Percentiles rank a stretch among this genome's conserved stretches.
These are phyloP conservation scores for Eupeodes latifasciatus DNA, from an alignment of 2,888 invertebrate genomes.

Conservation along the genomic window DNA sequence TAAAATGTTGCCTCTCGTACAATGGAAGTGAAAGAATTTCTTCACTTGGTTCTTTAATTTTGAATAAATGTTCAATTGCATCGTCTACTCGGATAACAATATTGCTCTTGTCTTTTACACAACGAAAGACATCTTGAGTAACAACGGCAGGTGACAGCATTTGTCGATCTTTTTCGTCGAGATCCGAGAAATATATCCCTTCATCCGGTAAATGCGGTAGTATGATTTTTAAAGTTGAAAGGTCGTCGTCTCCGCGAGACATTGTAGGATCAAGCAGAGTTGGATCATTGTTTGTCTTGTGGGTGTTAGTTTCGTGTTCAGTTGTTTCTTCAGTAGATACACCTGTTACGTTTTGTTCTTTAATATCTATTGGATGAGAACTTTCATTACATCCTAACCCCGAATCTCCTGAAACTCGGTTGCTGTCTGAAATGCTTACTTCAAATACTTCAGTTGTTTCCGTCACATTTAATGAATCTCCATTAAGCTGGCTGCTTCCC, in stretches of 20 bases:
- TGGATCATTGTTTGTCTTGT: conserved; percentile 17
- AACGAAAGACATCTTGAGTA: conserved; percentile 79
- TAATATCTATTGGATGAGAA: not conserved
- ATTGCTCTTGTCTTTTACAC: conserved; percentile 78
- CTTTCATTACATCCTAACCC: not conserved
- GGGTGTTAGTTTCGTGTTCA: not conserved
- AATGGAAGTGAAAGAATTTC: conserved; percentile 48
- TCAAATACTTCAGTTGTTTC: too few species aligned
- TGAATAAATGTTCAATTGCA: conserved; percentile 76
- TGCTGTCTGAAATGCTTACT: too few species aligned
- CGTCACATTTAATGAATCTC: too few species aligned
- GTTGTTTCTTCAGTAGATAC: not conserved
- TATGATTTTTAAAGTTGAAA: conserved; percentile 57
- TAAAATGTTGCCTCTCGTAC: conserved; percentile 54
- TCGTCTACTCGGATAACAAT: conserved; percentile 79
- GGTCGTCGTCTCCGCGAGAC: conserved; percentile 26
- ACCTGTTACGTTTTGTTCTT: not conserved
- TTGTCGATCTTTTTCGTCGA: conserved; percentile 80
- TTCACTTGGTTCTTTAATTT: conserved; percentile 53
- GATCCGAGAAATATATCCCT: conserved; percentile 82
- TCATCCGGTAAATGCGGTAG: conserved; percentile 80
- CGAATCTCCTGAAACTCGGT: not conserved
- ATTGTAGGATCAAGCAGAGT: conserved; percentile 8
- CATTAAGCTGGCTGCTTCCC: too few species aligned
- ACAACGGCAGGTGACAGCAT: conserved; percentile 80